Base-by-base conservation (phyloP, 2,797 vertebrate species). In the Dromococcyx pavoninus region DNA sequence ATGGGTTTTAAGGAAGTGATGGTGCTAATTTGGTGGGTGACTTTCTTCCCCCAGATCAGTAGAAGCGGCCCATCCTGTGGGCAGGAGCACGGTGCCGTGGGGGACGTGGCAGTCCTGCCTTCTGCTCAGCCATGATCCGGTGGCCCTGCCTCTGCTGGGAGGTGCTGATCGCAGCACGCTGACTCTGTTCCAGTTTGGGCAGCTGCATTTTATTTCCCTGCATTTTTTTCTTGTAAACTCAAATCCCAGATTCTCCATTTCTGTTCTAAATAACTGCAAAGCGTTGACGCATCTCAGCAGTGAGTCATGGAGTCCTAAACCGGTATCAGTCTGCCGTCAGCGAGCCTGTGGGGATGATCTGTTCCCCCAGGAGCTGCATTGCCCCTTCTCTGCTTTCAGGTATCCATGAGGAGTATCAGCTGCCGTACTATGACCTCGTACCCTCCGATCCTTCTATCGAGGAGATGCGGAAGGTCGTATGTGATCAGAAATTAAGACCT, bases 381-480 rank as follows among this genome's bases (percentile, higher is more conserved):
- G 53, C 37, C 37, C 76, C 53, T 84, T n/a, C 70, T 53, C 81
- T 75, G 32, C 72, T 62, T 91, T 12, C 95, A 99, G 99, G 99
- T 70, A 98, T 99, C 92, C 99, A 99, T 13, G 99, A 99, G 96
- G 99, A 99, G 61, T 99, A 99, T 97, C 99, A 99, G 97, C 98
- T 99, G 70, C 99, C 99, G 3, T 99, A 99, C 97, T 99, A 99
- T 0, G 99, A 99, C 98, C 98, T 99, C 3, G 99, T 99, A 58
- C 99, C 99, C 95, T 99, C 99, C 10, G 99, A 99, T 94, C 99
- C 99, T 43, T 99, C 99, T 27, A 99, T 99, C 89, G 99, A 99
- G 95, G 99, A 99, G 97, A 99, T 99, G 99, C 98, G 99, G 96
- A 99, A 99, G 98, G 99, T 99, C 4, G 99, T 99, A 51, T 99